Percentiles rank a stretch among this genome's conserved stretches.
These are phyloP conservation scores for Lagopus leucura DNA, from an alignment of 2,113 vertebrate species.

Conservation along the genomic window DNA sequence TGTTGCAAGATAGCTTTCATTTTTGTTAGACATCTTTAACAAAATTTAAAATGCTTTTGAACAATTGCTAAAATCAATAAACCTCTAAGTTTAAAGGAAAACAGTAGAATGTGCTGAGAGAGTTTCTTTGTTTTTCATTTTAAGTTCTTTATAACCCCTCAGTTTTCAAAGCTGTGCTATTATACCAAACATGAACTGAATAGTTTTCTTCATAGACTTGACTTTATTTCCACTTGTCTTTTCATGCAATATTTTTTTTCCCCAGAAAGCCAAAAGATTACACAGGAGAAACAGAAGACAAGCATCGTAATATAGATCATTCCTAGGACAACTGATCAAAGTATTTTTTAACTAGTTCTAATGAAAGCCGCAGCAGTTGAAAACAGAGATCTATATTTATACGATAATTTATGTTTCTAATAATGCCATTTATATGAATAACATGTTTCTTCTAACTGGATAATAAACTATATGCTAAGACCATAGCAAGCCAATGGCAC, in stretches of 20 bases:
- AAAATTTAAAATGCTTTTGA: not conserved
- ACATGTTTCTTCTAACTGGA: constrained; percentile 54
- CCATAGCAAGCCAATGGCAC: not conserved
- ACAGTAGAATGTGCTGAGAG: not conserved
- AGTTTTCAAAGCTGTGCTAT: not conserved
- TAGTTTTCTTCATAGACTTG: not conserved
- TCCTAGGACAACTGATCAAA: not conserved
- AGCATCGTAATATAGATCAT: constrained; percentile 37
- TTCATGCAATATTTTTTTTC: not conserved
- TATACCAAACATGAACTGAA: not conserved
- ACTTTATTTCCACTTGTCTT: constrained; percentile 15
- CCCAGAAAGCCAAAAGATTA: not conserved
- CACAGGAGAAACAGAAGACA: constrained; percentile 30
- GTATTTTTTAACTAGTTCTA: not conserved
- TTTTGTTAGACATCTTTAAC: not conserved
- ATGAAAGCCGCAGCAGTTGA: constrained; percentile 32
- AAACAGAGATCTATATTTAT: constrained; percentile 28
- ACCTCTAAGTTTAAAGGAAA: not conserved
- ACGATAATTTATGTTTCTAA: constrained; percentile 57
- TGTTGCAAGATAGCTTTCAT: not conserved
- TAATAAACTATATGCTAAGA: constrained; percentile 57
- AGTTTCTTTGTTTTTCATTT: not conserved
- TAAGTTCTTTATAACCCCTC: not conserved
- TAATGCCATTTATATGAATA: constrained; percentile 62
- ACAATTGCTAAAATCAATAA: not conserved